Conservation (phyloP, 2,888 invertebrate species). For the Yponomeuta malinellus region DNA sequence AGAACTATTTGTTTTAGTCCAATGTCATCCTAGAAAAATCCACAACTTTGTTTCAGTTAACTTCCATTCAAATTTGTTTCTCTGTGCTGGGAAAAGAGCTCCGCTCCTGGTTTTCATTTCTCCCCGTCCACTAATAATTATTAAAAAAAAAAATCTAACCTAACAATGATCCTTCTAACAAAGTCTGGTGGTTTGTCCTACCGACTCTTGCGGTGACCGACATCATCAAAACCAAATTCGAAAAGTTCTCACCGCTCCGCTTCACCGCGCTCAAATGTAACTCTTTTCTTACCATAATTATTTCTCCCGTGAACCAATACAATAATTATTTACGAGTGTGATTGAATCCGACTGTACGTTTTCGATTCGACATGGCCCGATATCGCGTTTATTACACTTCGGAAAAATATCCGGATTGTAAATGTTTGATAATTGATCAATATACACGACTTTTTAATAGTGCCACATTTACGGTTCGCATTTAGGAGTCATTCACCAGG, state of each 20-base stretch:
- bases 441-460: conserved; percentile 27
- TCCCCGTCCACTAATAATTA: background rate
- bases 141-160: background rate
- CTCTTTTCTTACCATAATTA: conserved; percentile 61
- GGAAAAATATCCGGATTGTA: conserved; percentile 44
- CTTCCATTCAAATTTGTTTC: too few relatives aligned
- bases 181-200: background rate
- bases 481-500: too few relatives aligned
- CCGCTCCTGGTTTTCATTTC: too few relatives aligned
- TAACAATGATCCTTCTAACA: background rate
- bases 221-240: conserved; percentile 41
- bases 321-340: conserved; percentile 35
- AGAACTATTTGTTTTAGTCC: too few relatives aligned
- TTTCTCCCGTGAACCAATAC: conserved; percentile 69
- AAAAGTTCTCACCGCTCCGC: conserved; percentile 71
- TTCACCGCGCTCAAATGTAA: conserved; percentile 57
- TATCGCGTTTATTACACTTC: conserved; percentile 44
- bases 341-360: conserved; percentile 36
- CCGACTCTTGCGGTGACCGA: conserved; percentile 4
- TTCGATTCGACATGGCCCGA: conserved; percentile 60
- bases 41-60: too few relatives aligned
- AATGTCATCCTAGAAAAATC: too few relatives aligned
- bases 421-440: conserved; percentile 46
- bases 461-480: background rate
- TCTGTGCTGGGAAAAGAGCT: too few relatives aligned